Evolutionary conservation across 2,797 vertebrate species (phyloP).

Genomic region (Coranthus polyacanthus): DNA sequence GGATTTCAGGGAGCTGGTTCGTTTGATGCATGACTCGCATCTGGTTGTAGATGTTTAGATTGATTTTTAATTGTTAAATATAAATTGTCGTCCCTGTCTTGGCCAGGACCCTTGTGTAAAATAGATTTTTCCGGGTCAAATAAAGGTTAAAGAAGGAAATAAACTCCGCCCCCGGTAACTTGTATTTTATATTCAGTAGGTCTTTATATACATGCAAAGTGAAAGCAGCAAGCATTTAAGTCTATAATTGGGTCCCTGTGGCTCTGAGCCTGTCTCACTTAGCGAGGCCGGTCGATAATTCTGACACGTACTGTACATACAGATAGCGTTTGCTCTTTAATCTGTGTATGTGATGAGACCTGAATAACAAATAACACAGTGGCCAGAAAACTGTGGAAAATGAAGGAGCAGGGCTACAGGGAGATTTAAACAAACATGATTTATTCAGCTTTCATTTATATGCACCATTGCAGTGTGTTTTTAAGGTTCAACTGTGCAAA

Average conservation of each 20-base stretch:
- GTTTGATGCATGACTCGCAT: too few species aligned
- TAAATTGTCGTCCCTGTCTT: too few species aligned
- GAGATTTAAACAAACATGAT: conserved; percentile 8
- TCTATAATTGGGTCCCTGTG: conserved; percentile 40
- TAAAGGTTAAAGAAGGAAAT: too few species aligned
- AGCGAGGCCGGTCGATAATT: not conserved
- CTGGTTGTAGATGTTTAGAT: too few species aligned
- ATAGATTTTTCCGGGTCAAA: too few species aligned
- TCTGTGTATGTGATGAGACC: not conserved
- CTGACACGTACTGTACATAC: not conserved
- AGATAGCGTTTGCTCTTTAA: conserved; percentile 7
- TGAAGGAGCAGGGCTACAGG: not conserved
- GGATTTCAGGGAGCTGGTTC: too few species aligned
- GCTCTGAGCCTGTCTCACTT: conserved; percentile 9
- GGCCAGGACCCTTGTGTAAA: too few species aligned
- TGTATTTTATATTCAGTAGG: not conserved
- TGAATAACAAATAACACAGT: conserved; percentile 4
- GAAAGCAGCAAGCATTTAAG: not conserved
- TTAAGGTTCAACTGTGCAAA: not conserved
- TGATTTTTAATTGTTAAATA: too few species aligned
- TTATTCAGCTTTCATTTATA: not conserved
- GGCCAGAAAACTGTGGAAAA: conserved; percentile 6
- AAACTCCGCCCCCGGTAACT: not conserved
- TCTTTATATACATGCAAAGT: not conserved
- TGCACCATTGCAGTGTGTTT: not conserved